Evolutionary conservation across 2,113 vertebrate species (phyloP).

Genomic region (Zingel zingel): DNA sequence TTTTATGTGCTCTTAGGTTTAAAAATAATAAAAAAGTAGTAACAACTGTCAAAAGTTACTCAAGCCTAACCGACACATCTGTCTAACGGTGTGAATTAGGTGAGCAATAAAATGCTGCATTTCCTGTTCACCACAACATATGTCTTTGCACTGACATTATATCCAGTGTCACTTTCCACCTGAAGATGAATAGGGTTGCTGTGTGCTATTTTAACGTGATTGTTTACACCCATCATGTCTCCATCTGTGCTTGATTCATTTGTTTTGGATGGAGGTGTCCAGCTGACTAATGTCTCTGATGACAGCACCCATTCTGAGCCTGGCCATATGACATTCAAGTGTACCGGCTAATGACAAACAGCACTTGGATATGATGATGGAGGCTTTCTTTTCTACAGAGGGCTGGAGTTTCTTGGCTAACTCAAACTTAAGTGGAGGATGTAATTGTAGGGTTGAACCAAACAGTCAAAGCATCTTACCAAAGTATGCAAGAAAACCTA

Average conservation of each 20-base stretch:
- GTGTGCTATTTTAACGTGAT: slow-evolving; percentile 31
- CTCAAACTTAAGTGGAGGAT: background rate
- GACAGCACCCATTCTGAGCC: slow-evolving; percentile 53
- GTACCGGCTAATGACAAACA: slow-evolving; percentile 43
- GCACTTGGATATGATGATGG: slow-evolving; percentile 1
- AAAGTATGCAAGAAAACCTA: background rate
- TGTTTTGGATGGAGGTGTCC: slow-evolving; percentile 32
- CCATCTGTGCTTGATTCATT: slow-evolving; percentile 53
- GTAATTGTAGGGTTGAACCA: background rate
- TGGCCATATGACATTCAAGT: slow-evolving; percentile 42
- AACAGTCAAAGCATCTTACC: background rate
- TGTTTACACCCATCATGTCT: slow-evolving; percentile 39
- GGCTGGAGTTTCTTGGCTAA: background rate
- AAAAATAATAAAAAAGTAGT: background rate
- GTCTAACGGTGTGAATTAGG: background rate
- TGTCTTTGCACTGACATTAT: background rate
- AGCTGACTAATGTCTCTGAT: slow-evolving; percentile 47
- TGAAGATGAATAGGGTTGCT: background rate
- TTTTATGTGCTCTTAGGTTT: background rate
- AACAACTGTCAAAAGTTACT: background rate
- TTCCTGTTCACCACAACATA: background rate
- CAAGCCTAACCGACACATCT: background rate
- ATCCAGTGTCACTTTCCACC: background rate
- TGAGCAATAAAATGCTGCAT: background rate
- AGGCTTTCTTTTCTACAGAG: background rate